Percentiles rank a stretch among this genome's conserved stretches.
Conservation (phyloP, 1,140 invertebrate genomes). For the Cryptotermes secundus region DNA sequence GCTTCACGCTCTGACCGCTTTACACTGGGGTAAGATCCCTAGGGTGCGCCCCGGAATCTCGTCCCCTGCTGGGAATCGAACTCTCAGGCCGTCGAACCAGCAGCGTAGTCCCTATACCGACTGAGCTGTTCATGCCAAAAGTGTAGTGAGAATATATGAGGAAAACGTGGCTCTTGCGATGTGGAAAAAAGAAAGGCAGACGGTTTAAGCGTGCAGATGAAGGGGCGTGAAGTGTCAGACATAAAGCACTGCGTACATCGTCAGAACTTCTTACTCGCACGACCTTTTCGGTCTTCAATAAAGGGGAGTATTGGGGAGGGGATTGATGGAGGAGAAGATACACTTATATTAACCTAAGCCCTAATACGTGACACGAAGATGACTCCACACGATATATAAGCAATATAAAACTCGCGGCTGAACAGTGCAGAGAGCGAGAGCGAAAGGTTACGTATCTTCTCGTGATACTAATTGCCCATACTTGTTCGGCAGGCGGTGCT, state of each 20-base stretch:
- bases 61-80: too few relatives aligned
- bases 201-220: neutral
- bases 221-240: neutral
- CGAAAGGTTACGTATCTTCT: neutral
- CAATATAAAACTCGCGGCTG: neutral
- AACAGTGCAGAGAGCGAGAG: neutral
- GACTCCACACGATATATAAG: slow-evolving; percentile 9
- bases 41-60: too few relatives aligned
- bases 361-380: neutral
- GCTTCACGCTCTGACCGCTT: too few relatives aligned
- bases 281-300: neutral
- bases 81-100: too few relatives aligned
- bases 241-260: neutral
- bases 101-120: too few relatives aligned
- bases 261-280: neutral
- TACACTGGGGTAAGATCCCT: too few relatives aligned
- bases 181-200: neutral
- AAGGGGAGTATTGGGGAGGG: neutral
- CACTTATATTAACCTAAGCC: neutral
- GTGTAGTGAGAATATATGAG: too few relatives aligned
- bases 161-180: neutral
- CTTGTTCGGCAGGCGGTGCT: too few relatives aligned
- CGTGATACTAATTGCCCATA: too few relatives aligned
- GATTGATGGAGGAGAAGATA: neutral
- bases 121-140: too few relatives aligned